These are phyloP conservation scores for Agonopterix alstromeriana DNA, from an alignment of 2,888 invertebrate genomes.

Conservation along the genomic window DNA sequence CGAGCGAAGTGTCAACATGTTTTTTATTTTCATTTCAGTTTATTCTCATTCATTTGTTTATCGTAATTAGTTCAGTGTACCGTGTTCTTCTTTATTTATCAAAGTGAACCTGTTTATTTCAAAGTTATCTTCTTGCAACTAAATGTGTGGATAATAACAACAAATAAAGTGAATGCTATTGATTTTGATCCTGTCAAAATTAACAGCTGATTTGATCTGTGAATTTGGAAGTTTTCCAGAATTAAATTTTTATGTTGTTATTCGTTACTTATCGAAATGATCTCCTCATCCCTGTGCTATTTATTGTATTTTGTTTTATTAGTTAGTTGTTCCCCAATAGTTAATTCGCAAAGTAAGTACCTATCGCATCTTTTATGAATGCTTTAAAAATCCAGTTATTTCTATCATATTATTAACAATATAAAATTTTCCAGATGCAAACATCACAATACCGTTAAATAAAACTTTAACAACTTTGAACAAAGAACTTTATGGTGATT, in stretches of 20 bases:
- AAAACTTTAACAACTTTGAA: constrained; percentile 31
- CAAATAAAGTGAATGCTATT: background rate
- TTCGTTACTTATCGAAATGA: too few species aligned
- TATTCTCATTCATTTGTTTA: constrained; percentile 3
- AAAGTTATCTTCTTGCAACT: constrained; percentile 1
- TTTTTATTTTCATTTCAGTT: background rate
- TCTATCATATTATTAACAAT: too few species aligned
- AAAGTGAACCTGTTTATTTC: constrained; percentile 1
- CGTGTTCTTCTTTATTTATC: background rate
- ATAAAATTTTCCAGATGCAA: constrained; percentile 37
- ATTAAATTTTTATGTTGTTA: too few species aligned
- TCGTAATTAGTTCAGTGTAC: background rate
- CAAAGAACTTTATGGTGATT: constrained; percentile 44
- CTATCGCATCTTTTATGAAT: background rate
- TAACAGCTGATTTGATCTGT: constrained; percentile 27
- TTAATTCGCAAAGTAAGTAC: constrained; percentile 10
- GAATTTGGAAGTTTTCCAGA: background rate
- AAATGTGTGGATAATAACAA: background rate
- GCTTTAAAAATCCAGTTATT: too few species aligned
- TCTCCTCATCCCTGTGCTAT: too few species aligned
- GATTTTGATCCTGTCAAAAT: constrained; percentile 19
- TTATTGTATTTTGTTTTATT: background rate
- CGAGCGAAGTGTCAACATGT: background rate
- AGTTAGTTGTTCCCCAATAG: constrained; percentile 1
- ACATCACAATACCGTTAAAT: constrained; percentile 42